Percentiles rank a stretch among this genome's conserved stretches.
These are phyloP conservation scores for Patiria miniata DNA, from an alignment of 35 echinoderm and acorn worm species.

Conservation along the genomic window DNA sequence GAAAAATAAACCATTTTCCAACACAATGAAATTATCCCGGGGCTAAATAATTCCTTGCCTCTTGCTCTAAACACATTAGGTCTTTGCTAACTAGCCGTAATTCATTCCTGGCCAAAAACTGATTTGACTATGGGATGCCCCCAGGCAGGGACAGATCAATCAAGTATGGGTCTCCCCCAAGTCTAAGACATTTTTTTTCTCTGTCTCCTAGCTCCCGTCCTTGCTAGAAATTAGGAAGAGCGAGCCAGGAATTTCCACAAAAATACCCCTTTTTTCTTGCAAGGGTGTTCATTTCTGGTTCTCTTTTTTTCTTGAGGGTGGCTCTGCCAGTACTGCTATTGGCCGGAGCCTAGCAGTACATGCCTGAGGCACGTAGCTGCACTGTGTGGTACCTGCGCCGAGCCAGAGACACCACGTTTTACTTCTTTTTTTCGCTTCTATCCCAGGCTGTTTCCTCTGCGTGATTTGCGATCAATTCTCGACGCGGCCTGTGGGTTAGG, in stretches of 20 bases:
- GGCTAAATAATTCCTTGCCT: neutral
- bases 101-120: constrained; percentile 19
- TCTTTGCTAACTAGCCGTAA: constrained; percentile 27
- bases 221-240: too few relatives aligned
- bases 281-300: too few relatives aligned
- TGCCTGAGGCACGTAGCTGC: neutral
- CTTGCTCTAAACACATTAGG: constrained; percentile 28
- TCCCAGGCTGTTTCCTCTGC: constrained; percentile 25
- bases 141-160: constrained; percentile 17
- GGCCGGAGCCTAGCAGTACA: too few relatives aligned
- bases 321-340: too few relatives aligned
- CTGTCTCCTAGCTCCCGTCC: neutral
- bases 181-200: neutral
- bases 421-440: neutral
- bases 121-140: constrained; percentile 14
- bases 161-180: neutral
- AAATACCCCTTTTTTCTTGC: too few relatives aligned
- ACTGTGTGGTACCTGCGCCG: neutral
- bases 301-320: too few relatives aligned
- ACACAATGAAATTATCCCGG: constrained; percentile 13
- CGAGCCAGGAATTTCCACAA: too few relatives aligned
- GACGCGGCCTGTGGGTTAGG: constrained; percentile 14
- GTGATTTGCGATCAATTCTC: constrained; percentile 17
- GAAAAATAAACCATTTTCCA: neutral
- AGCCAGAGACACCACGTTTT: neutral